phyloP scores from a whole-genome alignment of 1,140 invertebrate species.

The Ostrea denselamellosa region DNA sequence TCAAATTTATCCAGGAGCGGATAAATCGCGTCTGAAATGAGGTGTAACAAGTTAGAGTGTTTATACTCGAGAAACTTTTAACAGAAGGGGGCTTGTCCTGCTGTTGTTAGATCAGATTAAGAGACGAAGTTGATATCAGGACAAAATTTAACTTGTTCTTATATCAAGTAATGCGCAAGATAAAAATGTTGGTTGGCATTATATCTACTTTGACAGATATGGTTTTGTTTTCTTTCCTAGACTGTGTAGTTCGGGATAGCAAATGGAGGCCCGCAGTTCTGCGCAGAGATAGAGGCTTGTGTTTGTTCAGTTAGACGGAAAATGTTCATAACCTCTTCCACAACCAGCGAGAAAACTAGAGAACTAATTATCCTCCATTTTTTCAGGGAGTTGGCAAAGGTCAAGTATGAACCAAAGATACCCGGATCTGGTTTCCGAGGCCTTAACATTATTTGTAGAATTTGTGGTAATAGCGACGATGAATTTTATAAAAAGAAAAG shows the following conservation, averaged over 20 bases:
- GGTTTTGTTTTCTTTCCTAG: background rate
- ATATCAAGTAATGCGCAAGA: constrained; percentile 27
- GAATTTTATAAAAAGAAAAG: background rate
- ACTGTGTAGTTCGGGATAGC: background rate
- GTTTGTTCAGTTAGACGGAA: constrained; percentile 37
- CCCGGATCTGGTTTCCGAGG: background rate
- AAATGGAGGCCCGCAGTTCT: background rate
- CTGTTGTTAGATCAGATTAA: background rate
- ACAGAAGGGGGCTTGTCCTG: constrained; percentile 1
- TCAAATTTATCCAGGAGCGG: background rate
- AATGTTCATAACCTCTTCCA: constrained; percentile 12
- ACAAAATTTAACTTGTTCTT: constrained; percentile 19
- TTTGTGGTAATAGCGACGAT: background rate
- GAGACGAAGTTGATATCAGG: constrained; percentile 17
- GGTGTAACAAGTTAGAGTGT: constrained; percentile 32
- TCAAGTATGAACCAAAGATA: constrained; percentile 25
- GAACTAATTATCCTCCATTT: constrained; percentile 35
- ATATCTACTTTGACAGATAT: constrained; percentile 13
- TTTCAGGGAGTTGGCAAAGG: constrained; percentile 14
- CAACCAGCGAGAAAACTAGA: background rate
- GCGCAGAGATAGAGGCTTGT: constrained; percentile 5
- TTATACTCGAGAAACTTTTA: constrained; percentile 31
- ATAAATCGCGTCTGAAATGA: constrained; percentile 32
- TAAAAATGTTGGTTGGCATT: background rate
- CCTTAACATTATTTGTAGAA: background rate